Base-by-base conservation (phyloP, 2,888 invertebrate species). In the Plebejus argus region DNA sequence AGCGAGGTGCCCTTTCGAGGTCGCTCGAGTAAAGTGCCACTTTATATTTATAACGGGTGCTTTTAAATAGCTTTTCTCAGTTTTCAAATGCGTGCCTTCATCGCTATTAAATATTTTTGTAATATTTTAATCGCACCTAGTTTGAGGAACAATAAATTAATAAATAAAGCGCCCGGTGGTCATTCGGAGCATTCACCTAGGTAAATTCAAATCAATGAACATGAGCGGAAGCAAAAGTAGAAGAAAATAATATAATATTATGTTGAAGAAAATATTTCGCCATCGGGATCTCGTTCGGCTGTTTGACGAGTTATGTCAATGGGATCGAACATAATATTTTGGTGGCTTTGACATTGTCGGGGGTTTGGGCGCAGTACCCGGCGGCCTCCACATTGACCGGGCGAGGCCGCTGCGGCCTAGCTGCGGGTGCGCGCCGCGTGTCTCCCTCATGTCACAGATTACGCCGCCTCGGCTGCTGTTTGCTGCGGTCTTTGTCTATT, bases 351-450 rank as follows among this genome's bases (percentile, higher is more conserved):
- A 28, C 18, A 66, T 66, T 66, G 66, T 28, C 66, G 3, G 66
- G 66, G 66, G 66, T 12, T 23, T 20, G 61, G 20, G 58, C 20
- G 12, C 66, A 66, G 28, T 66, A 18, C 15, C 66, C 28, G 28
- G 66, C 66, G 66, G 66, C 66, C 66, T 66, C 33, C 6, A 66
- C 66, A 66, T 33, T 66, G 33, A 66, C 66, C 66, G 66, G 8
- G 66, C 66, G 28, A 15, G 20, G 61, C 12, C 61, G 61, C 10
- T 1, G 66, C 66, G 23, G 28, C 15, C 15, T 28, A 15, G 61
- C 10, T 20, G 61, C 61, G 20, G 61, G 23, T 23, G 3, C 23
- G 10, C 20, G 61, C 23, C 20, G 23, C 61, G 66, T 61, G 61
- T 61, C 20, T 2, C 23, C 10, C 23, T 4, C 61, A 61, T 61